Percentiles rank a stretch among this genome's conserved stretches.
Evolutionary conservation across 2,797 vertebrate genomes (phyloP).

Genomic region (Sardinella longiceps): DNA sequence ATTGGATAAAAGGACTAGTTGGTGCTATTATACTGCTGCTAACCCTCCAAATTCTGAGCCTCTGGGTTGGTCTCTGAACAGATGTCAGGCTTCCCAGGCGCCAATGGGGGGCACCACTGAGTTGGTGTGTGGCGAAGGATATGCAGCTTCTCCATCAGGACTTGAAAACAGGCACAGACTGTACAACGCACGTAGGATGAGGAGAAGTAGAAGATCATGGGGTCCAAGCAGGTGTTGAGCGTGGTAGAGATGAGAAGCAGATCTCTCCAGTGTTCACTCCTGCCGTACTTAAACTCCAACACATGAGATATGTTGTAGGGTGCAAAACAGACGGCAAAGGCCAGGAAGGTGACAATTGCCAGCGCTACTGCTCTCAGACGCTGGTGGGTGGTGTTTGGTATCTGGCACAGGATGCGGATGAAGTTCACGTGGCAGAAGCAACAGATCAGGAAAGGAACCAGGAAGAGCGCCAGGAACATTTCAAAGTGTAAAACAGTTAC

Average conservation of each 20-base stretch:
- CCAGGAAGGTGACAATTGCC: constrained; percentile 75
- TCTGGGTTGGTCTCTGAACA: constrained; percentile 41
- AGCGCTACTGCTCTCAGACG: constrained; percentile 80
- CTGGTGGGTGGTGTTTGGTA: constrained; percentile 70
- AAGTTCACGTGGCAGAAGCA: constrained; percentile 85
- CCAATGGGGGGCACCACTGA: constrained; percentile 4
- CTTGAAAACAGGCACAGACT: constrained; percentile 67
- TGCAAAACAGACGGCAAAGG: constrained; percentile 83
- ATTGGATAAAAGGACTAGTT: no score
- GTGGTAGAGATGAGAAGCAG: constrained; percentile 79
- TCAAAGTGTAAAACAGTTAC: constrained; percentile 80
- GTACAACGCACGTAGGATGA: constrained; percentile 78
- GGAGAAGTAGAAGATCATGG: constrained; percentile 88
- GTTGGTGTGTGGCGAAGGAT: constrained; percentile 53
- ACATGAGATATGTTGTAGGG: constrained; percentile 86
- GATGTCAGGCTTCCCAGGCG: constrained; percentile 33
- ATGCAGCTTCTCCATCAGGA: constrained; percentile 61
- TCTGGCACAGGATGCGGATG: constrained; percentile 75
- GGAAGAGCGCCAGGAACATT: constrained; percentile 82
- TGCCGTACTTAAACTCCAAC: constrained; percentile 72
- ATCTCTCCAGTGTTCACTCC: constrained; percentile 75
- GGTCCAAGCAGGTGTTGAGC: constrained; percentile 86
- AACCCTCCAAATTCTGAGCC: no score
- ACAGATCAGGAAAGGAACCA: constrained; percentile 80
- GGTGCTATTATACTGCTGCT: no score